phyloP scores from a whole-genome alignment of 2,113 vertebrate genomes.

The Hippopotamus amphibius region DNA sequence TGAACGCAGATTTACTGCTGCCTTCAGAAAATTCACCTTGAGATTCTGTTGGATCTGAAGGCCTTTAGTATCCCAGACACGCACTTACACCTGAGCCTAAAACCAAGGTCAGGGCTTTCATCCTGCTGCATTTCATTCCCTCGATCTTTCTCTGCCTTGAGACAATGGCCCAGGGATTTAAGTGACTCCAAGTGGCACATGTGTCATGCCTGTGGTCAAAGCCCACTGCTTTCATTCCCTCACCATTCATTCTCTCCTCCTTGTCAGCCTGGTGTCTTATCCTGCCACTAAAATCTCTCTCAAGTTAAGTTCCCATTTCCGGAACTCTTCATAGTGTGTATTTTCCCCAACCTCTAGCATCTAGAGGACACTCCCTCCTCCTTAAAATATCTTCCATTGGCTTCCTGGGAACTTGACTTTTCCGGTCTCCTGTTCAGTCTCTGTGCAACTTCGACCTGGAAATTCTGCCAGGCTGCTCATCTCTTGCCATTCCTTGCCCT shows the following conservation, averaged over 20 bases:
- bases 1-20: neutral
- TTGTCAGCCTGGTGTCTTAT: neutral
- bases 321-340: neutral
- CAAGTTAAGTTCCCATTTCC: neutral
- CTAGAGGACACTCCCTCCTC: neutral
- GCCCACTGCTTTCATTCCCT: neutral
- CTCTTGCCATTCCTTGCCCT: neutral
- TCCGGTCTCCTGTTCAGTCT: neutral
- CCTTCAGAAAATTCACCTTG: neutral
- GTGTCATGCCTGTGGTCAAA: neutral
- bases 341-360: neutral
- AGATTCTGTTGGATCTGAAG: neutral
- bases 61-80: neutral
- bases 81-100: neutral
- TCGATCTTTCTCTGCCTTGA: neutral
- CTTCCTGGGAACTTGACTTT: neutral
- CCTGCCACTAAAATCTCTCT: neutral
- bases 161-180: neutral
- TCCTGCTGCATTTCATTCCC: neutral
- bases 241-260: neutral
- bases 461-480: neutral
- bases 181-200: neutral
- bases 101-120: neutral
- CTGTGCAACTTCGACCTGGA: neutral
- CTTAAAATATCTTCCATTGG: neutral